Base-by-base conservation (phyloP, 2,113 vertebrate species). In the Prunella himalayana region DNA sequence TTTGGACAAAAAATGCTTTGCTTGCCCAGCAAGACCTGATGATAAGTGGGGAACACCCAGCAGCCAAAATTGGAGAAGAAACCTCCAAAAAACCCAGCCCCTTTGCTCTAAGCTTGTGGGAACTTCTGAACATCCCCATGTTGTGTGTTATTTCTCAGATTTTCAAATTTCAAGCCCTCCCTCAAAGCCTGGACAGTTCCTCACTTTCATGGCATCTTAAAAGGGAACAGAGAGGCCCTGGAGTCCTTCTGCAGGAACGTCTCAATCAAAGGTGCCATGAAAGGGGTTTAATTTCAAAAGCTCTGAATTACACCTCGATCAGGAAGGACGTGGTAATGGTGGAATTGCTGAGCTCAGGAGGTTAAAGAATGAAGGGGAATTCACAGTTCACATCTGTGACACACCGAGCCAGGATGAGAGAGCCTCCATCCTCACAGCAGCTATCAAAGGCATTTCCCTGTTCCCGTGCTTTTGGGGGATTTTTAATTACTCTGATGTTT, bases 271-370 rank as follows among this genome's bases (percentile, higher is more conserved):
- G 82, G 69, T 92, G 92, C 35, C 90, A 93, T 81, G 88, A 96
- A 96, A 96, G 80, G 21, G 69, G 27, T 45, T 94, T 97, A 81
- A 93, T 96, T 97, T 96, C 94, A 93, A 96, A 95, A 93, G 86
- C 88, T 82, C 82, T 27, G 68, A 96, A 88, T 94, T 93, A 88
- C 28, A 84, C 90, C 90, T 49, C 7, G 41, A 85, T 93, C 72
- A 64, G 82, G 94, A 78, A 93, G 94, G 90, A 93, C 20, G 16
- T 35, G 64, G 94, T 25, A 8, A 21, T 60, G 92, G 88, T 86
- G 88, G 90, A 88, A 96, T 86, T 96, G 95, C 94, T 94, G 95
- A 97, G 96, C 92, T 97, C 93, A 76, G 93, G 95, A 92, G 92
- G 96, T 88, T 81, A 68, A 90, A 60, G 92, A 93, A 90, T 23